Base-by-base conservation (phyloP, 2,888 invertebrate species). In the Drosophila testacea region DNA sequence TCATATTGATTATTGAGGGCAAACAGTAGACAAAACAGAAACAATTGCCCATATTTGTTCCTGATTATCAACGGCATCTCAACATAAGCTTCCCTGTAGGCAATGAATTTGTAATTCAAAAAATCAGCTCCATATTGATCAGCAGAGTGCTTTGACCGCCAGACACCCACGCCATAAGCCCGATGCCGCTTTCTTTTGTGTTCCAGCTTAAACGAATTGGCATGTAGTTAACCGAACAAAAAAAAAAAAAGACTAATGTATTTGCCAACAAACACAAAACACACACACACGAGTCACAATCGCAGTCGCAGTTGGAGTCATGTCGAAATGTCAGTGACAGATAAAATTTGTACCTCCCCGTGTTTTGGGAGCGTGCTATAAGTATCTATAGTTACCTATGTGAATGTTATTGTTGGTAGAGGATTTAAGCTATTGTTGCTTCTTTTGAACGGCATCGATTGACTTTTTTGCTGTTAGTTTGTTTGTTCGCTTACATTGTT, bases 281-380 rank as follows among this genome's bases (percentile, higher is more conserved):
- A 46, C 77, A 69, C 6, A 32, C 57, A 72, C 67, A 38, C 48
- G 10, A 51, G 32, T 28, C 83, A 69, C 66, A 66, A 42, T 57
- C 77, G 46, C 73, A 63, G 42, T 51, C 59, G 59, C 47, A 63
- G 59, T 47, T 68, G 69, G 52, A 87, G 84, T 75, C 83, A 88
- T 83, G 86, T 86, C 69, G 72, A 83, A 83, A 88, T 83, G 88
- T 88, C 83, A 83, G 71, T 75, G 68, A 67, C 63, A 88, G 69
- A 78, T 71, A 86, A 69, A 88, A 88, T 83, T 88, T 83, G 83
- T 88, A 75, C 62, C 74, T 62, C 57, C 67, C 62, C 59, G 46
- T 79, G 81, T 64, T 73, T 82, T 81, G 87, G 84, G 73, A 87
- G 78, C 81, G 67, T 78, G 84, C 81, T 81, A 77, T 61, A 70